These are phyloP conservation scores for Zapornia atra DNA, from an alignment of 2,113 vertebrate species.

Conservation along the genomic window DNA sequence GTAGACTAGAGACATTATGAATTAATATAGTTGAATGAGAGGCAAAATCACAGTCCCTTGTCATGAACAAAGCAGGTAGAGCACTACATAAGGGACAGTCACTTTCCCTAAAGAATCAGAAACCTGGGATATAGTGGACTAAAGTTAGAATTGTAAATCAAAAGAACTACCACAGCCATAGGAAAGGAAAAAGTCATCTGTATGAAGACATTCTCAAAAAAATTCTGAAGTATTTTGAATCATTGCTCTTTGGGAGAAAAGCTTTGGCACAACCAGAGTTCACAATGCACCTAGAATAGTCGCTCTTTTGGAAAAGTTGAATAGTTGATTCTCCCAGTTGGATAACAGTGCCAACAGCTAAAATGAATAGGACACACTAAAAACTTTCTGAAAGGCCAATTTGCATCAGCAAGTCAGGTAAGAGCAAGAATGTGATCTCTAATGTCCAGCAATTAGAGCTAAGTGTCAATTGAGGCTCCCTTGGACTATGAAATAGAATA, in stretches of 20 bases:
- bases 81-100: not conserved
- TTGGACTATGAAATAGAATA: not conserved
- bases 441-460: not conserved
- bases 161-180: not conserved
- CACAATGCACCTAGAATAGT: not conserved
- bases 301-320: not conserved
- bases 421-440: not conserved
- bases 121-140: not conserved
- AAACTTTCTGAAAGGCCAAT: not conserved
- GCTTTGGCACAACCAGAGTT: not conserved
- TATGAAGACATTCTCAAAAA: not conserved
- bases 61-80: not conserved
- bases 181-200: not conserved
- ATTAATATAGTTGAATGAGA: not conserved
- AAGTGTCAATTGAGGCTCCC: rapidly evolving
- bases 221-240: not conserved
- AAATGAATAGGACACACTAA: not conserved
- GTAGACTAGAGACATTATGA: not conserved
- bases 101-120: not conserved
- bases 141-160: not conserved
- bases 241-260: not conserved
- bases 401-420: not conserved
- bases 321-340: not conserved
- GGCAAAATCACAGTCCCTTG: not conserved
- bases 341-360: not conserved